Evolutionary conservation across 2,113 vertebrate species (phyloP).

Genomic region (Macquaria ambigua): DNA sequence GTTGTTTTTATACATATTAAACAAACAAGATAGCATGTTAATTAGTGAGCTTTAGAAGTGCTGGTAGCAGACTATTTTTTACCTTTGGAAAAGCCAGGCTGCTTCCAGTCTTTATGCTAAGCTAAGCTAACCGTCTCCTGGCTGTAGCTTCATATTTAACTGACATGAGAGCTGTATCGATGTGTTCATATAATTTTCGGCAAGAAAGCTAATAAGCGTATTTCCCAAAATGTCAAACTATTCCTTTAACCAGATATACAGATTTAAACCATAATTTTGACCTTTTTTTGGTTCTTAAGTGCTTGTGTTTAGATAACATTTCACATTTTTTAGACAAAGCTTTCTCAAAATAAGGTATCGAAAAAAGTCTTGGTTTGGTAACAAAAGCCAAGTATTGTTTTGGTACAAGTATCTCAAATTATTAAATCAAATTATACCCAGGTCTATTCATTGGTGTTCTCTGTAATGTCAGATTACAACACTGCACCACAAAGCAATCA

Average conservation of each 20-base stretch:
- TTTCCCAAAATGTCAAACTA: neutral
- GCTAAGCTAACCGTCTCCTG: neutral
- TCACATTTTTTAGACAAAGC: neutral
- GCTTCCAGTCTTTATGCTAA: neutral
- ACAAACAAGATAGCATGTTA: neutral
- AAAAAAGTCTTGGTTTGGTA: neutral
- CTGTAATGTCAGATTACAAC: neutral
- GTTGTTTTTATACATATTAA: neutral
- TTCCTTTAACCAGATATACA: neutral
- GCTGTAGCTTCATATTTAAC: too few relatives aligned
- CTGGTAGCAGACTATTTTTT: neutral
- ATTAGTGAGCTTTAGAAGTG: neutral
- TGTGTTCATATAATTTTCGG: neutral
- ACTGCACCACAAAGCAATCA: slow-evolving; percentile 7
- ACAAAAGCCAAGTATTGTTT: neutral
- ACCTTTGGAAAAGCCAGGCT: neutral
- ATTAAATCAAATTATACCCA: neutral
- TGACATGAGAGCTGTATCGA: neutral
- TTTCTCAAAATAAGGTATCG: neutral
- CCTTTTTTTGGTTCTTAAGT: neutral
- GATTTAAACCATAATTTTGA: neutral
- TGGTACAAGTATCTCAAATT: neutral
- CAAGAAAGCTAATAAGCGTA: neutral
- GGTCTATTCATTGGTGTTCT: neutral
- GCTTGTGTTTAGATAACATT: neutral